Evolutionary conservation across 2,113 vertebrate genomes (phyloP), one percentile per base, ranked within the genome.

Genomic region (Pseudorasbora parva): DNA sequence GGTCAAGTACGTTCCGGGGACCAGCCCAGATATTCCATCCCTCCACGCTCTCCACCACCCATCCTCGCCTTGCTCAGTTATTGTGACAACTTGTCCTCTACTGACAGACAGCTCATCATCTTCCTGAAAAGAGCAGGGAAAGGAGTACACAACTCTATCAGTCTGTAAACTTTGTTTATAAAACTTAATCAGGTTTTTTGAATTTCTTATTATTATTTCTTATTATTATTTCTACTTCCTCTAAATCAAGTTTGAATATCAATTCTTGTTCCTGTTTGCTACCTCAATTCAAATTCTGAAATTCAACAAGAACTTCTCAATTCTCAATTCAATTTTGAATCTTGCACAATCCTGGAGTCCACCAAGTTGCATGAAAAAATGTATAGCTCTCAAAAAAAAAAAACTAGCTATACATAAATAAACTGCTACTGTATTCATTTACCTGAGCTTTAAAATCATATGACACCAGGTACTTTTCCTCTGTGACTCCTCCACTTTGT

Each of bases 21-120:
- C 97, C 0, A 97, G 91, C 64, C 98, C 98, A 27, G 72, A 89
- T 8, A 90, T 78, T 37, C 95, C 96, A 0, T 97, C 94, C 72
- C 90, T 93, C 66, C 95, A 90, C 71, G 94, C 97, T 14, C 88
- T 96, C 98, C 98, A 99, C 98, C 98, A 99, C 71, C 98, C 98
- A 0, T 98, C 96, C 1, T 95, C 93, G 0, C 94, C 94, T 84
- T 93, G 92, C 59, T 95, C 91, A 0, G 92, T 88, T 73, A 98
- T 95, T 0, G 66, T 76, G 73, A 99, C 90, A 1, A 93, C 45
- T n/a, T 99, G 97, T 30, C 97, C 97, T 2, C 88, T 92, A 0
- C 88, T 92, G 15, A 99, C 90, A 66, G 97, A 95, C 86, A 99
- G 93, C 87, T 99, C 98, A 2, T 97, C 96, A 0, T 14, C 15